These are phyloP conservation scores for Artibeus lituratus DNA, from an alignment of 2,797 vertebrate species.

Conservation along the genomic window DNA sequence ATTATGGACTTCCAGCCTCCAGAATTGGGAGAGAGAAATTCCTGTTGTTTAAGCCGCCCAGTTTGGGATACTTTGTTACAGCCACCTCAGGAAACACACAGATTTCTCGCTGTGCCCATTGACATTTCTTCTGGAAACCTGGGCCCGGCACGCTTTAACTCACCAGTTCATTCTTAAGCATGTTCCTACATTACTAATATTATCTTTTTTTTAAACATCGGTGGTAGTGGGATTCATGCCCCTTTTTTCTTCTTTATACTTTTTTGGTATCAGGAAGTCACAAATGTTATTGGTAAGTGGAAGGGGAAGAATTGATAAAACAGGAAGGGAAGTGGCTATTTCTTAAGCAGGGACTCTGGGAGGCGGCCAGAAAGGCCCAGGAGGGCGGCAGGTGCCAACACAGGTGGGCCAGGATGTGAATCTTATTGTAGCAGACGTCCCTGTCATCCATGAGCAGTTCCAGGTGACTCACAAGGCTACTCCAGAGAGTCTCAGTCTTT, in stretches of 20 bases:
- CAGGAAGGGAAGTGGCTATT: not conserved
- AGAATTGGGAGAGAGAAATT: not conserved
- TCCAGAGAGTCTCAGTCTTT: constrained; percentile 85
- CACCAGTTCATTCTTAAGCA: not conserved
- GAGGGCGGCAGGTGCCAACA: not conserved
- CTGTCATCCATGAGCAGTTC: constrained; percentile 86
- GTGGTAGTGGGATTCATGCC: not conserved
- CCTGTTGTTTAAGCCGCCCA: not conserved
- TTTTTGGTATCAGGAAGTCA: not conserved
- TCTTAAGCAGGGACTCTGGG: not conserved
- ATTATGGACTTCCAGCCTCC: not conserved
- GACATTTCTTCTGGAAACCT: not conserved
- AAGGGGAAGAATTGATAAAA: not conserved
- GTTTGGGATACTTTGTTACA: not conserved
- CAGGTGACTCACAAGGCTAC: constrained; percentile 80
- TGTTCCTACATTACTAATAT: not conserved
- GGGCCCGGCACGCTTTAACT: fast-evolving
- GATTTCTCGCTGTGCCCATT: fast-evolving
- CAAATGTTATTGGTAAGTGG: not conserved
- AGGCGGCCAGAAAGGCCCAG: fast-evolving
- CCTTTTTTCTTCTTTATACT: not conserved
- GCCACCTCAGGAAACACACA: too few species aligned
- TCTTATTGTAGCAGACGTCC: constrained; percentile 87
- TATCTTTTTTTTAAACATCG: not conserved
- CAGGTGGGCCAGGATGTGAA: not conserved